Conservation (phyloP, 2,888 invertebrate genomes). For the Slavum lentiscoides region DNA sequence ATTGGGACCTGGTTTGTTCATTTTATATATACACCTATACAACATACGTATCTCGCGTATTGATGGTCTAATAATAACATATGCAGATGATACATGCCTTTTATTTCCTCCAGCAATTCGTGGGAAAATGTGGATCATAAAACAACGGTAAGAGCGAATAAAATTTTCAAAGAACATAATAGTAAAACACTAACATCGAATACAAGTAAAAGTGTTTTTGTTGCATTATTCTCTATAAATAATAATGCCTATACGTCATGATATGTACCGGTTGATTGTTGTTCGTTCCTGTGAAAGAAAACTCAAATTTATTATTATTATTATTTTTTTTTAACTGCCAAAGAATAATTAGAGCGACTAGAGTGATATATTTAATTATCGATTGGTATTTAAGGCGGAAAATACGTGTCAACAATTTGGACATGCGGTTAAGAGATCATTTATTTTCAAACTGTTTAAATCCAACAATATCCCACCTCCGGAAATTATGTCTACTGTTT, state of each 20-base stretch:
- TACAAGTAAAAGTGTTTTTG: not conserved
- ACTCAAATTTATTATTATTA: too few relatives aligned
- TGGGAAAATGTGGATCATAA: not conserved
- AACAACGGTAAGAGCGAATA: not conserved
- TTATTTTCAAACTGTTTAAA: not conserved
- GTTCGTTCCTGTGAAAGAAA: not conserved
- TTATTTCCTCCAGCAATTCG: not conserved
- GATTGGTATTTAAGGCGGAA: not conserved
- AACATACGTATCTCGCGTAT: too few relatives aligned
- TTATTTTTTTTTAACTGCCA: not conserved
- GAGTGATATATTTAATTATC: not conserved
- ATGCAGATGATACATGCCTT: not conserved
- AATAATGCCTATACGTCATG: not conserved
- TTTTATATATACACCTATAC: too few relatives aligned
- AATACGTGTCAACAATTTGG: not conserved
- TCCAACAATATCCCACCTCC: not conserved
- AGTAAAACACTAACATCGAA: not conserved
- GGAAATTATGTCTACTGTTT: too few relatives aligned
- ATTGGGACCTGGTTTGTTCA: too few relatives aligned
- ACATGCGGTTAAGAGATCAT: not conserved
- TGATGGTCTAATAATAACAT: not conserved
- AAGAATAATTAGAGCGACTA: not conserved
- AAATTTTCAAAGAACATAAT: not conserved
- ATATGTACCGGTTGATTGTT: not conserved
- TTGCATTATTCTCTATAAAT: not conserved